phyloP scores from a whole-genome alignment of 2,888 invertebrate genomes.

The Eurytoma adleriae region DNA sequence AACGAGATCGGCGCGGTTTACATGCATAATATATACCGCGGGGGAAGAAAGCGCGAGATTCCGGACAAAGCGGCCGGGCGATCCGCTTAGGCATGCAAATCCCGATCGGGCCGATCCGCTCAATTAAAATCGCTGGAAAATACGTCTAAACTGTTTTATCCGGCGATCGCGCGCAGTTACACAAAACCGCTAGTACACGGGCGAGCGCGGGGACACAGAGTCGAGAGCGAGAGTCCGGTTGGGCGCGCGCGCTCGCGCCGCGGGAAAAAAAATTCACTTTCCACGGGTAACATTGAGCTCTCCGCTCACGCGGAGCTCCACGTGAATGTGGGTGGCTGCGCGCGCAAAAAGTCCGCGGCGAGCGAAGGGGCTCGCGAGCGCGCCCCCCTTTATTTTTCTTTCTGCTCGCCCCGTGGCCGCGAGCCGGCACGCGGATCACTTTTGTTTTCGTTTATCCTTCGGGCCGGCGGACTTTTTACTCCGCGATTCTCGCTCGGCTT shows the following conservation, averaged over 20 bases:
- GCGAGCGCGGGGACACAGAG: no score
- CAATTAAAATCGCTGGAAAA: no score
- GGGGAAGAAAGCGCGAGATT: no score
- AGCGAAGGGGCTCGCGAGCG: neutral
- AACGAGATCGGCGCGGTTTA: no score
- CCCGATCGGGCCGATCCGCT: no score
- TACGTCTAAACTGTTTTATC: no score
- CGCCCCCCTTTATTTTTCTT: neutral
- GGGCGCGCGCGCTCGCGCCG: neutral
- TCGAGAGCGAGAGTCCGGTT: conserved; percentile 46
- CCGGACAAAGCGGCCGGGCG: no score
- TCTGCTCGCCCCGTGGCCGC: neutral
- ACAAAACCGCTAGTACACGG: no score
- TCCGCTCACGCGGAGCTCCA: conserved; percentile 71
- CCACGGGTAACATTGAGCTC: conserved; percentile 67
- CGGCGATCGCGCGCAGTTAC: no score
- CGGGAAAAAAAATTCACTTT: conserved; percentile 62
- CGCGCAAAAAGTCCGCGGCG: neutral
- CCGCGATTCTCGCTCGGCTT: neutral
- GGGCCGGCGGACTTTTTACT: neutral
- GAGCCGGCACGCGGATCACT: neutral
- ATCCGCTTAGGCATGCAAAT: no score
- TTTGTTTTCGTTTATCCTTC: neutral
- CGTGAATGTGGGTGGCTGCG: conserved; percentile 72
- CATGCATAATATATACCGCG: no score